Evolutionary conservation across 2,888 invertebrate genomes (phyloP).

Genomic region (Sclerodermus sp.): DNA sequence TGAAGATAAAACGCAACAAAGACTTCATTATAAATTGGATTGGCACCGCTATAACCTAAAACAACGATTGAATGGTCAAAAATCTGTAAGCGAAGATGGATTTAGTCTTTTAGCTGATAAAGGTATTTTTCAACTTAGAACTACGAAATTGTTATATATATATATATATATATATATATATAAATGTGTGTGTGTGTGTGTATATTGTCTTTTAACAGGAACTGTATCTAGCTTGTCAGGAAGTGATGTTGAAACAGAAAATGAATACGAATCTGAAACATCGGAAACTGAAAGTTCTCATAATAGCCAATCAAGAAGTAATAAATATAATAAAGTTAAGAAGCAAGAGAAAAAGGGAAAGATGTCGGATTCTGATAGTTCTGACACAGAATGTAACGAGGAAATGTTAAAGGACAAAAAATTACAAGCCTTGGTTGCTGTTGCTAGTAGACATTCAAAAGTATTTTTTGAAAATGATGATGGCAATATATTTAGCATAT

Average conservation of each 20-base stretch:
- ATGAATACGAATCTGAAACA: slow-evolving; percentile 48
- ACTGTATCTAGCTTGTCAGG: slow-evolving; percentile 70
- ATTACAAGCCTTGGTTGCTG: slow-evolving; percentile 33
- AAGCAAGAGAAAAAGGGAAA: slow-evolving; percentile 32
- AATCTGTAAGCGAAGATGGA: slow-evolving; percentile 62
- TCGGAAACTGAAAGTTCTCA: slow-evolving; percentile 43
- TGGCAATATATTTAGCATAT: slow-evolving; percentile 73
- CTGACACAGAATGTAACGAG: slow-evolving; percentile 43
- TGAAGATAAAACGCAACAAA: slow-evolving; percentile 65
- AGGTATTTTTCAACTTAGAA: slow-evolving; percentile 17
- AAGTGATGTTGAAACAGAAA: slow-evolving; percentile 61
- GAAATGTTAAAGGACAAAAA: slow-evolving; percentile 37
- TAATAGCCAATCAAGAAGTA: slow-evolving; percentile 38
- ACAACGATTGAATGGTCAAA: slow-evolving; percentile 66
- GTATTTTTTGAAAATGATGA: slow-evolving; percentile 71
- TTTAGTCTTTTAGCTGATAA: slow-evolving; percentile 61
- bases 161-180: neutral
- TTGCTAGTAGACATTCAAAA: slow-evolving; percentile 69
- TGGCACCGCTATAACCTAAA: slow-evolving; percentile 86
- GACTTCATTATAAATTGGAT: slow-evolving; percentile 78
- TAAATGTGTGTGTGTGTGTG: slow-evolving; percentile 10
- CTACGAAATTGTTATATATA: neutral
- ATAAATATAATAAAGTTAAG: slow-evolving; percentile 20
- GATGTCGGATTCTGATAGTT: slow-evolving; percentile 36
- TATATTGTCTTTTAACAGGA: no score